Conservation (phyloP, 2,888 invertebrate species). For the Oscheius onirici region DNA sequence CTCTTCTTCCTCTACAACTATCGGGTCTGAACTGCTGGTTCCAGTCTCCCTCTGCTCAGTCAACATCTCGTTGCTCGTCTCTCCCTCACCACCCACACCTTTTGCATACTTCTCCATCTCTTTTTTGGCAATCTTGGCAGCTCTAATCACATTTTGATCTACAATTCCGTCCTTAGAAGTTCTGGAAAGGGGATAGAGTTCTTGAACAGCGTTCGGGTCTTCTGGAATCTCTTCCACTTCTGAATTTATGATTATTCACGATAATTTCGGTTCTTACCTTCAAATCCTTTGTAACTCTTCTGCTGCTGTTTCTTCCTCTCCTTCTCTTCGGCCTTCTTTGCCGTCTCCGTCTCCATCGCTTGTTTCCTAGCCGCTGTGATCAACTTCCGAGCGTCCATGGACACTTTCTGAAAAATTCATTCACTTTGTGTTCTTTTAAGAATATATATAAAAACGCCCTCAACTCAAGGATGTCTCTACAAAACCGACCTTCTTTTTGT, state of each 20-base stretch:
- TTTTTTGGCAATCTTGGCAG: neutral
- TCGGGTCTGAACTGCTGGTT: neutral
- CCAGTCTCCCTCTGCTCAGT: neutral
- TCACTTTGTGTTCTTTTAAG: neutral
- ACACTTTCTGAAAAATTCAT: neutral
- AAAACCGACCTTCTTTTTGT: neutral
- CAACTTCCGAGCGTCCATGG: neutral
- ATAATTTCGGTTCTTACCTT: too few species aligned
- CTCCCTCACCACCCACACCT: neutral
- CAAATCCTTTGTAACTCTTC: neutral
- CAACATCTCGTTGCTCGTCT: neutral
- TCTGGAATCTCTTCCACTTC: neutral
- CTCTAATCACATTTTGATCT: neutral
- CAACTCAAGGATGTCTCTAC: too few species aligned
- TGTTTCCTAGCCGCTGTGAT: slow-evolving; percentile 2
- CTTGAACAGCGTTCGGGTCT: neutral
- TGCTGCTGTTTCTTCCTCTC: neutral
- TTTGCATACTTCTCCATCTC: neutral
- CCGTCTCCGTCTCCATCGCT: neutral
- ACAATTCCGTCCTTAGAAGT: neutral
- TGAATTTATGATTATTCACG: too few species aligned
- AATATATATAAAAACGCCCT: too few species aligned
- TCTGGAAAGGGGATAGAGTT: neutral
- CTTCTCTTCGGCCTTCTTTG: neutral
- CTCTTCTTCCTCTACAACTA: neutral